Evolutionary conservation across 2,888 invertebrate genomes (phyloP).

Genomic region (Acanthacorydalis orientalis): DNA sequence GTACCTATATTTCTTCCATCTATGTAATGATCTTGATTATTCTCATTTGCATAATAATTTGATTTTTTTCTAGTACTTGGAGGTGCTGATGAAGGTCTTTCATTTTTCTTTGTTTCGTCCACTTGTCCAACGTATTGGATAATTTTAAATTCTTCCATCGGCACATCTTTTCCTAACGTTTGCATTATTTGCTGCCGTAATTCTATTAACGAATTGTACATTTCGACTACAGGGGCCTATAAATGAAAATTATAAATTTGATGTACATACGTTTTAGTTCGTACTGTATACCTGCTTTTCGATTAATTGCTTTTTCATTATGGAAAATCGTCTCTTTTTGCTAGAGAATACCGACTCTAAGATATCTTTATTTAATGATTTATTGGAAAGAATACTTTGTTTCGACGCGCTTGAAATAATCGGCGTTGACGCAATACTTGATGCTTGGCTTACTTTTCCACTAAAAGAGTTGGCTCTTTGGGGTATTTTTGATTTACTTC

Average conservation of each 20-base stretch:
- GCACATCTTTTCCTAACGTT: conserved; percentile 17
- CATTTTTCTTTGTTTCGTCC: background rate
- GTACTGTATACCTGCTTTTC: conserved; percentile 15
- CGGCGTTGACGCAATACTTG: too few relatives aligned
- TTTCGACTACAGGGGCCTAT: conserved; percentile 18
- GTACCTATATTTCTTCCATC: too few relatives aligned
- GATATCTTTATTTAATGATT: conserved; percentile 14
- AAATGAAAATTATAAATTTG: background rate
- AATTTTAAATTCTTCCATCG: conserved; percentile 12
- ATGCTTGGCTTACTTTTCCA: too few relatives aligned
- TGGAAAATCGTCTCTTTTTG: conserved; percentile 20
- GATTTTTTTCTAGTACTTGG: too few relatives aligned
- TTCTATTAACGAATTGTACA: conserved; percentile 19
- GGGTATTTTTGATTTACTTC: too few relatives aligned
- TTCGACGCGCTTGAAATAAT: too few relatives aligned
- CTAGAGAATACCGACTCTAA: conserved; percentile 21
- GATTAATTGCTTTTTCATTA: conserved; percentile 18
- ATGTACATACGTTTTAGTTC: too few relatives aligned
- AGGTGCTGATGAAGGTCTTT: background rate
- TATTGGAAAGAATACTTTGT: too few relatives aligned
- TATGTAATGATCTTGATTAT: too few relatives aligned
- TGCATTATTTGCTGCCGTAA: conserved; percentile 21
- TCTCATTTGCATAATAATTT: too few relatives aligned
- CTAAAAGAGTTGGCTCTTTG: too few relatives aligned
- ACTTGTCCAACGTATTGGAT: background rate